Base-by-base conservation (phyloP, 2,113 vertebrate species). In the Tympanuchus pallidicinctus region DNA sequence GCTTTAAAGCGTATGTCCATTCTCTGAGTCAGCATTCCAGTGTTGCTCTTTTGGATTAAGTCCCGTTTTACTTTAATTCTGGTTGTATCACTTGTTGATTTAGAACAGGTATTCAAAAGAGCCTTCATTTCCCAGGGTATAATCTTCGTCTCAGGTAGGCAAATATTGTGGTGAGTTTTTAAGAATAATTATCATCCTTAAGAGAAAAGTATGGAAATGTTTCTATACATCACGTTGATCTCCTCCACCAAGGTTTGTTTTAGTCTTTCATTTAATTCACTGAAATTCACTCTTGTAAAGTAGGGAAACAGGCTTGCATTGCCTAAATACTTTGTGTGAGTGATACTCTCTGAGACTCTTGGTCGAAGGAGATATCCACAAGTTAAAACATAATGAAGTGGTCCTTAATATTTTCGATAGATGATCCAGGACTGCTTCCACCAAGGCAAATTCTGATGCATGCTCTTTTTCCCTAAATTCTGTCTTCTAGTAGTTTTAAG, bases 321-420 rank as follows among this genome's bases (percentile, higher is more conserved):
- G n/a, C 65, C n/a, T 88, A 79, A 82, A 90, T 63, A 43, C 36
- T 93, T 75, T 42, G 56, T 66, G 91, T 36, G 20, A 80, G 25
- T 69, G 52, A 85, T 6, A 43, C 42, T 43, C 42, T 43, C 67
- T 87, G 42, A 87, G 73, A 30, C 43, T 86, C 40, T 34, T 79
- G 88, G 92, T 93, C 73, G 95, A 94, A 94, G 84, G 65, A 91
- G 59, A 69, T 86, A 85, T 86, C 59, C 82, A 80, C 64, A 50
- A 60, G 63, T 43, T 95, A 94, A 95, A 71, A 86, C 28, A 84
- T 79, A 88, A 89, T 6, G 43, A 91, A 76, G 88, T 64, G 71
- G 27, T 75, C 93, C 57, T 93, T 95, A 94, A 90, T 86, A 27
- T 88, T 91, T 88, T 80, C 65, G 17, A 7, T n/a, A 59, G 63